Base-by-base conservation (phyloP, 2,888 invertebrate genomes). In the Drosophila paranaensis region DNA sequence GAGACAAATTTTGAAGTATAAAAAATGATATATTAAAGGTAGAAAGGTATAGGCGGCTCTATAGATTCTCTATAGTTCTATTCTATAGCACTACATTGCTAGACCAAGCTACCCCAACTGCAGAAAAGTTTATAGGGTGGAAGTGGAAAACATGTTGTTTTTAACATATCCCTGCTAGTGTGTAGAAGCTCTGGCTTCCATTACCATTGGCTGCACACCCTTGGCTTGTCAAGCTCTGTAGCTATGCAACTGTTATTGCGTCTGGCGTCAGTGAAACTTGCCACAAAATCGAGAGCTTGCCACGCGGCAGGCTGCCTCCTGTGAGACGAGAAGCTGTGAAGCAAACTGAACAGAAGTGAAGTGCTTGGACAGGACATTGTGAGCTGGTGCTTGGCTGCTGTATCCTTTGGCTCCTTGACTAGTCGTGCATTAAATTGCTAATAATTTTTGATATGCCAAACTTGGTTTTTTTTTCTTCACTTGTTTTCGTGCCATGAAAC, bases 351-450 rank as follows among this genome's bases (percentile, higher is more conserved):
- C 27, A 16, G 58, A 48, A 48, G 30, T 56, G 56, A 55, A 50
- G 37, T 45, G 20, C 25, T 13, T 40, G 16, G 60, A 43, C 60
- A 48, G 45, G 37, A 33, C 30, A 50, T 35, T 71, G n/a, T 43
- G 13, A 60, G 42, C 42, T 37, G 37, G 42, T 30, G 9, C 48
- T 53, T 13, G 37, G 9, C 27, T 39, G 39, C 53, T 30, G 30
- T 48, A 16, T 48, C 48, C 48, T 48, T n/a, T 48, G 27, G 51
- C 57, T 35, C 25, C 60, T 77, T 77, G 83, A 71, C 89, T 88
- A 86, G 83, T 88, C 89, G 87, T 88, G 84, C 84, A 84, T 88
- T 88, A 88, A 88, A 84, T 84, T 88, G 84, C 87, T 84, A 88
- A 84, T 84, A 86, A 86, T 83, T 84, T 84, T 84, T 84, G 89